Conservation (phyloP, 1,140 invertebrate genomes). For the Belonocnema kinseyi region DNA sequence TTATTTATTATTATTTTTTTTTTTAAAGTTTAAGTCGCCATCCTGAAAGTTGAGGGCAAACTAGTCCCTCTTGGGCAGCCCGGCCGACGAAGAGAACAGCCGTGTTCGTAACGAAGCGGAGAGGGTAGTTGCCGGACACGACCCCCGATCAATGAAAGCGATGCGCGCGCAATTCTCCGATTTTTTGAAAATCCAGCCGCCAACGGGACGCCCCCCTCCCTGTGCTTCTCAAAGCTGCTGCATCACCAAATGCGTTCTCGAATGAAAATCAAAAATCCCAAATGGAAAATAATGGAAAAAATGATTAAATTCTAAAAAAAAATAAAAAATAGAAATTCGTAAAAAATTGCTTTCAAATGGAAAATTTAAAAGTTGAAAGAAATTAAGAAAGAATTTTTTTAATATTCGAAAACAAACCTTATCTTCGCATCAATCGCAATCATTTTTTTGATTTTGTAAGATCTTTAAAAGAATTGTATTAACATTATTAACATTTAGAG, state of each 20-base stretch:
- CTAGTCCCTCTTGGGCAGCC: slow-evolving; percentile 40
- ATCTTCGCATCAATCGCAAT: too few species aligned
- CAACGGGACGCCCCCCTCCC: slow-evolving; percentile 58
- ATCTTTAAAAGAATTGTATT: too few species aligned
- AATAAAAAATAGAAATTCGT: too few species aligned
- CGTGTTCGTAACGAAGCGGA: slow-evolving; percentile 53
- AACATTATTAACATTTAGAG: too few species aligned
- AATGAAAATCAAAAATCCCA: slow-evolving; percentile 31
- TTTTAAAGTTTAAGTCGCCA: slow-evolving; percentile 65
- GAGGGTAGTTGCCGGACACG: slow-evolving; percentile 56
- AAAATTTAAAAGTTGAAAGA: too few species aligned
- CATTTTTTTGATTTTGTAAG: too few species aligned
- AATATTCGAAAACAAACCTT: too few species aligned
- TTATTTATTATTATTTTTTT: background rate
- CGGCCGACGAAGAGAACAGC: slow-evolving; percentile 56
- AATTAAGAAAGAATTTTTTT: too few species aligned
- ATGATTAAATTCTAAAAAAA: too few species aligned
- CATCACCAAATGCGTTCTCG: slow-evolving; percentile 26
- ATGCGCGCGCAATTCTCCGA: slow-evolving; percentile 68
- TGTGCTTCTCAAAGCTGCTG: slow-evolving; percentile 38
- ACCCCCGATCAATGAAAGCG: slow-evolving; percentile 70
- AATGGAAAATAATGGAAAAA: background rate
- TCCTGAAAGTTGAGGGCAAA: slow-evolving; percentile 66
- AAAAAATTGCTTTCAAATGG: too few species aligned
- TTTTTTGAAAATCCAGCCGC: slow-evolving; percentile 72